Conservation (phyloP, 2,113 vertebrate species). For the Sardina pilchardus region DNA sequence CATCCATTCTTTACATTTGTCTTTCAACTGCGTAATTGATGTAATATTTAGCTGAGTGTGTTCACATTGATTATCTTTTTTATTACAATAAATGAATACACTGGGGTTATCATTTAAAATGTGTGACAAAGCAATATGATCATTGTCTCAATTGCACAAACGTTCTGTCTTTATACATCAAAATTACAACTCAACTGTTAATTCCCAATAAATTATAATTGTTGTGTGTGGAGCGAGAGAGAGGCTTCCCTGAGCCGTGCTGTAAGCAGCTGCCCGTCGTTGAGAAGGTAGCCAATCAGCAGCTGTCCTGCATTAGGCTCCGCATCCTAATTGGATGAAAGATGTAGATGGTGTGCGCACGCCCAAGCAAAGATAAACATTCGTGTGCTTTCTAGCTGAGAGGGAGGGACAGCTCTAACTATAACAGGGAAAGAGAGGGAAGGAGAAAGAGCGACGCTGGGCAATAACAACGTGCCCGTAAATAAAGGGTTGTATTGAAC, state of each 20-base stretch:
- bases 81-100: neutral
- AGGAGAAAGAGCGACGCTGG: neutral
- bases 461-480: constrained; percentile 34
- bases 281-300: constrained; percentile 81
- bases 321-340: constrained; percentile 79
- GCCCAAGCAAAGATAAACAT: constrained; percentile 85
- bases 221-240: neutral
- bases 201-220: neutral
- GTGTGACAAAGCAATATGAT: neutral
- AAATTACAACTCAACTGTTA: neutral
- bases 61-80: neutral
- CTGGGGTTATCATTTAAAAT: neutral
- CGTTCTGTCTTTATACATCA: neutral
- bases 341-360: constrained; percentile 80
- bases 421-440: constrained; percentile 15
- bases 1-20: neutral
- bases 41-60: neutral
- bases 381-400: constrained; percentile 74
- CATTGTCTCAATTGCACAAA: neutral
- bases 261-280: constrained; percentile 67
- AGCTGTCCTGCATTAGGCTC: constrained; percentile 71
- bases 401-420: constrained; percentile 46
- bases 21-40: neutral
- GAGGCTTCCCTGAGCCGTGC: constrained; percentile 57
- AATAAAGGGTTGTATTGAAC: constrained; percentile 55